Percentiles rank a stretch among this genome's conserved stretches.
These are phyloP conservation scores for Callyntrura guangdongensis DNA, from an alignment of 2,888 invertebrate genomes.

Conservation along the genomic window DNA sequence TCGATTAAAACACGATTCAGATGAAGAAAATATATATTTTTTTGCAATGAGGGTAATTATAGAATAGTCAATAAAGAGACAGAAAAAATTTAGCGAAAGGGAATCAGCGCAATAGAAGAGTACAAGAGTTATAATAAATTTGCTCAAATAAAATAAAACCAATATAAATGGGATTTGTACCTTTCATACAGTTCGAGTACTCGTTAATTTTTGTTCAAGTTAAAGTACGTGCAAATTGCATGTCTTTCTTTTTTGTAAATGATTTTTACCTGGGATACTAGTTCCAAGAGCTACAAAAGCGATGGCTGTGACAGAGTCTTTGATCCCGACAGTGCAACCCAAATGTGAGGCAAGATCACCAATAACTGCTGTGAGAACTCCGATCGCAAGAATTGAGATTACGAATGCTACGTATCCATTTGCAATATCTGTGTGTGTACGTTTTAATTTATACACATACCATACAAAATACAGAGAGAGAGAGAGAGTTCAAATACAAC, in stretches of 20 bases:
- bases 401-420: constrained; percentile 98
- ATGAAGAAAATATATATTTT: constrained; percentile 1
- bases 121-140: background rate
- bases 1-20: background rate
- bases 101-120: background rate
- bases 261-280: constrained; percentile 95
- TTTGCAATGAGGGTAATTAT: background rate
- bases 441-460: constrained; percentile 21
- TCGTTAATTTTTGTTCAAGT: background rate
- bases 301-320: constrained; percentile 98
- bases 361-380: constrained; percentile 97
- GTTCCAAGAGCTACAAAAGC: constrained; percentile 99
- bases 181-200: too few relatives aligned
- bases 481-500: constrained; percentile 13
- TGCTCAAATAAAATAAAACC: background rate
- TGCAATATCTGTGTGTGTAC: constrained; percentile 91
- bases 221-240: background rate
- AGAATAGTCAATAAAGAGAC: background rate
- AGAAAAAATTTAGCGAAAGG: background rate
- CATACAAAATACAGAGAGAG: constrained; percentile 50
- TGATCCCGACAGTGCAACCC: constrained; percentile 97
- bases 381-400: constrained; percentile 96
- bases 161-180: too few relatives aligned
- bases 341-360: constrained; percentile 99
- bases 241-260: constrained; percentile 1